Base-by-base conservation (phyloP, 1,140 invertebrate genomes). In the Berghia stephanieae region DNA sequence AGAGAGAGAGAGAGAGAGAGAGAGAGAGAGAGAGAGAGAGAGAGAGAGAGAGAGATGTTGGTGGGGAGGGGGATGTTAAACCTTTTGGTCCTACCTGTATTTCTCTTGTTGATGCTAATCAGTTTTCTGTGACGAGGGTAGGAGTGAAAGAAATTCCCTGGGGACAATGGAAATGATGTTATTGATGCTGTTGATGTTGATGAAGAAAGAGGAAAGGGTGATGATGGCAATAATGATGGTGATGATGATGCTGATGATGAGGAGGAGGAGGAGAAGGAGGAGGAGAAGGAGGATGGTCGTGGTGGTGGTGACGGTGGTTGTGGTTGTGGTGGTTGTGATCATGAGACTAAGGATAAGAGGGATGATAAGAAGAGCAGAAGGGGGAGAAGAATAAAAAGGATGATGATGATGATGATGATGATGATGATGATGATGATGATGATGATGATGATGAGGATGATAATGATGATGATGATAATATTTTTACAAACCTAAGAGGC, bases 31-130 rank as follows among this genome's bases (percentile, higher is more conserved):
- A n/a, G n/a, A n/a, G n/a, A n/a, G n/a, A n/a, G n/a, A n/a, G n/a
- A n/a, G n/a, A n/a, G n/a, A n/a, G n/a, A n/a, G n/a, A n/a, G n/a
- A n/a, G n/a, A n/a, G n/a, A n/a, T n/a, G n/a, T n/a, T n/a, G n/a
- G n/a, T n/a, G n/a, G n/a, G n/a, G n/a, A n/a, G n/a, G n/a, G n/a
- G n/a, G n/a, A n/a, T n/a, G n/a, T n/a, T n/a, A n/a, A n/a, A n/a
- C n/a, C n/a, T n/a, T n/a, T n/a, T n/a, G n/a, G n/a, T n/a, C n/a
- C n/a, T n/a, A 13, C 90, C 90, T 8, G 90, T 91, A 81, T 88
- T 71, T 60, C 90, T 76, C 79, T 91, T 91, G 82, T 91, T 91
- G 66, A 91, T 89, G 81, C 90, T 91, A 80, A 91, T 91, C 13
- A 91, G 84, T 38, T 82, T 87, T 57, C 89, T 81, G 84, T 91